These are phyloP conservation scores for Brachionus rotundiformis DNA, from an alignment of 1,140 invertebrate genomes.

Conservation along the genomic window DNA sequence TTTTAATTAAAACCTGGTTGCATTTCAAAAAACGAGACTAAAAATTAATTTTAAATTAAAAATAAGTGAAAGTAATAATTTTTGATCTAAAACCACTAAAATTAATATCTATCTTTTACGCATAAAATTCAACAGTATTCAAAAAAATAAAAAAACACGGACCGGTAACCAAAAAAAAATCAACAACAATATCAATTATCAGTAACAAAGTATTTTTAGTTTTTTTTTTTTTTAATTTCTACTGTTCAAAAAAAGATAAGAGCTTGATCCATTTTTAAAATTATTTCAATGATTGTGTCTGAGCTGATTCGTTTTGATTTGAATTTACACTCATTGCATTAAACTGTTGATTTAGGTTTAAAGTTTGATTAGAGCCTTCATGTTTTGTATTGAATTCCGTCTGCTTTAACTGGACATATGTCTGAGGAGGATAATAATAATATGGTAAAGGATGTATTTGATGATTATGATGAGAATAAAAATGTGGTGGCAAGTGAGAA, in stretches of 20 bases:
- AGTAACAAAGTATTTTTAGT: not conserved
- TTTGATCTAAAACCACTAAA: constrained; percentile 19
- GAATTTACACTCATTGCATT: not conserved
- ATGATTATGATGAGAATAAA: not conserved
- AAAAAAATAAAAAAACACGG: not conserved
- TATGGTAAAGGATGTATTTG: not conserved
- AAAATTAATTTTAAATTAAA: constrained; percentile 2
- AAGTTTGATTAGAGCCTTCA: not conserved
- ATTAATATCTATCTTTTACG: not conserved
- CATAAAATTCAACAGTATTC: constrained; percentile 13
- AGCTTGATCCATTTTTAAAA: not conserved
- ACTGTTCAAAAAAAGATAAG: constrained; percentile 7
- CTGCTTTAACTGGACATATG: not conserved
- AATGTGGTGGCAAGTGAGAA: not conserved
- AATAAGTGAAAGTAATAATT: not conserved
- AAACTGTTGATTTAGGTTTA: not conserved
- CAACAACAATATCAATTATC: not conserved
- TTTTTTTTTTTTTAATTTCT: not conserved
- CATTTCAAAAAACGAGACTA: not conserved
- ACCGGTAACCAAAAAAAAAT: constrained; percentile 16
- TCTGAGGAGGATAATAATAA: constrained; percentile 27
- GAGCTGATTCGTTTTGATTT: not conserved
- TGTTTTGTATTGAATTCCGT: not conserved
- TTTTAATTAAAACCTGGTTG: not conserved
- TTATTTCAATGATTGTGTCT: not conserved